Percentiles rank a stretch among this genome's conserved stretches.
These are phyloP conservation scores for Nerophis lumbriciformis DNA, from an alignment of 2,113 vertebrate species.

Conservation along the genomic window DNA sequence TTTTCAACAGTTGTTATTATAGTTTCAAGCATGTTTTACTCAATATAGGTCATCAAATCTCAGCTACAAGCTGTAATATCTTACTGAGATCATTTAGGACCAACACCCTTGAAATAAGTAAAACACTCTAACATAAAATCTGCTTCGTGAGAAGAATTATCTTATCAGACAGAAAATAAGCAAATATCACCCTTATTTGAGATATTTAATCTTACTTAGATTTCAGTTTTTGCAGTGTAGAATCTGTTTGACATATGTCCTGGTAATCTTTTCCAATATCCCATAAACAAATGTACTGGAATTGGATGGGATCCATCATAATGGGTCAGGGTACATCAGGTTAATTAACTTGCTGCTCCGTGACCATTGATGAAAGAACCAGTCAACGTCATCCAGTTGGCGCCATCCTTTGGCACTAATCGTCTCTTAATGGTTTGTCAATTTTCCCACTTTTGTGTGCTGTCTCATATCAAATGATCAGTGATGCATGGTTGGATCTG, in stretches of 20 bases:
- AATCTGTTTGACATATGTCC: not conserved
- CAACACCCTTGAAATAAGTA: no score
- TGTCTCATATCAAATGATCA: conserved; percentile 63
- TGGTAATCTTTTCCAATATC: not conserved
- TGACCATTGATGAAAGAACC: conserved; percentile 46
- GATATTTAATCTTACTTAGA: no score
- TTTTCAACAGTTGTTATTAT: no score
- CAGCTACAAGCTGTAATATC: no score
- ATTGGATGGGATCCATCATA: conserved; percentile 1
- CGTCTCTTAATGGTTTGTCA: conserved; percentile 60
- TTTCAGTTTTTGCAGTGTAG: no score
- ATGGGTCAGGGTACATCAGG: not conserved
- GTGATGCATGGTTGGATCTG: conserved; percentile 55
- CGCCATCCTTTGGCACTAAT: conserved; percentile 50
- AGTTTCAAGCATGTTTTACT: no score
- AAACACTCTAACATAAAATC: no score
- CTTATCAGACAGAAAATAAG: no score
- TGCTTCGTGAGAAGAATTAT: no score
- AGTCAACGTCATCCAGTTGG: conserved; percentile 51
- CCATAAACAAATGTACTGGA: not conserved
- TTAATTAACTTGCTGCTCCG: conserved; percentile 8
- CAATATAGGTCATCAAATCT: no score
- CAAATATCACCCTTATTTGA: no score
- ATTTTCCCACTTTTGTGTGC: conserved; percentile 48
- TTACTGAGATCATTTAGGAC: no score